Evolutionary conservation across 2,797 vertebrate species (phyloP).

Genomic region (Artibeus lituratus): DNA sequence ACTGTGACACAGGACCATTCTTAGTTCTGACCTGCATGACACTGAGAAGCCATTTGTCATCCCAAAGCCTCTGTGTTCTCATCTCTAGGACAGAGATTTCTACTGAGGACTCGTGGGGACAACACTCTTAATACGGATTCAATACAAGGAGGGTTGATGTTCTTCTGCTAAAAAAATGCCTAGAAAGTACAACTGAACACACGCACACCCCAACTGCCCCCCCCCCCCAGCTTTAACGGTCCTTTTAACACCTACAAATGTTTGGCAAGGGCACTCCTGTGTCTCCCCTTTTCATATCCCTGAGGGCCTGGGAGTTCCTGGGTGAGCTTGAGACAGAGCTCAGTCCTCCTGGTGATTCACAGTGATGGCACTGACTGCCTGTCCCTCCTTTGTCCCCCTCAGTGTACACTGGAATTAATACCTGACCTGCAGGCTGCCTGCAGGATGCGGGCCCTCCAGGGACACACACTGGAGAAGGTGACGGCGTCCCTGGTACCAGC

Average conservation of each 20-base stretch:
- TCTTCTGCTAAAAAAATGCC: neutral
- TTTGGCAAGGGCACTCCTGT: neutral
- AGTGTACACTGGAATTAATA: neutral
- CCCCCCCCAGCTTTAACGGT: too few species aligned
- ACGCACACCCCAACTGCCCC: too few species aligned
- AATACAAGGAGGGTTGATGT: neutral
- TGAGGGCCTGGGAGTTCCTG: neutral
- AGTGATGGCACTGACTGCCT: neutral
- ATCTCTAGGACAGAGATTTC: neutral
- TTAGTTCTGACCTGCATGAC: neutral
- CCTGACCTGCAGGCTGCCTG: too few species aligned
- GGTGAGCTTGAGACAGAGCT: neutral
- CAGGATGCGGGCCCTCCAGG: neutral
- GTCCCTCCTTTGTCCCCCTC: neutral
- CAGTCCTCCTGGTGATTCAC: neutral
- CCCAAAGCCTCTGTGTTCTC: neutral
- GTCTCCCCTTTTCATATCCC: neutral
- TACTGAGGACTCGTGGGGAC: neutral
- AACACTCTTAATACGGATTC: too few species aligned
- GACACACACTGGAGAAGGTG: too few species aligned
- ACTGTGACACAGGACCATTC: neutral
- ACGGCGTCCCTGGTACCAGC: constrained; percentile 49
- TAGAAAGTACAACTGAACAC: too few species aligned
- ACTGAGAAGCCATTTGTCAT: neutral
- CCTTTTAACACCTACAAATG: too few species aligned